Evolutionary conservation across 2,113 vertebrate species (phyloP).

Genomic region (Lepisosteus oculatus): DNA sequence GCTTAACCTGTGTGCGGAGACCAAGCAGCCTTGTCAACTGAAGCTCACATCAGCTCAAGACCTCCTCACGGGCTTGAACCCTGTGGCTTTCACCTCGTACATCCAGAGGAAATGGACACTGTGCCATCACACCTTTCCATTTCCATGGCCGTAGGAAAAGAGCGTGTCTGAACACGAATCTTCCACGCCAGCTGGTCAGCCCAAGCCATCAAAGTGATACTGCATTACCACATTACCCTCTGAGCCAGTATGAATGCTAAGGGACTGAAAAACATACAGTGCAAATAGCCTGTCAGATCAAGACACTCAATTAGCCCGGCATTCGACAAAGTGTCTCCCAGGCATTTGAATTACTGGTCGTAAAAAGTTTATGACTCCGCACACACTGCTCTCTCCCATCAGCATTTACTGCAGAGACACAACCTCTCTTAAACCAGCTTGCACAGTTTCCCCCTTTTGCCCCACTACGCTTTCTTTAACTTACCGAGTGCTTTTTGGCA

Average conservation of each 20-base stretch:
- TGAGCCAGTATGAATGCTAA: too few species aligned
- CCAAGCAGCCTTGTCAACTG: constrained; percentile 9
- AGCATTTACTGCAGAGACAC: background rate
- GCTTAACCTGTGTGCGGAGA: background rate
- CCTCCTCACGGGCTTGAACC: constrained; percentile 15
- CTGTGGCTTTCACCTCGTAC: background rate
- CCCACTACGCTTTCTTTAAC: background rate
- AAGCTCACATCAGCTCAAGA: constrained; percentile 17
- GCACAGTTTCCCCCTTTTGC: background rate
- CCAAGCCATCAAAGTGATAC: too few species aligned
- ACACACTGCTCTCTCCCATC: background rate
- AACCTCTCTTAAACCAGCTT: background rate
- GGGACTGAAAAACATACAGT: too few species aligned
- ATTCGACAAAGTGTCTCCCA: background rate
- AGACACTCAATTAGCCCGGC: background rate
- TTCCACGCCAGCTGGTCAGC: too few species aligned
- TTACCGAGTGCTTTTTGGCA: too few species aligned
- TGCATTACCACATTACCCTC: too few species aligned
- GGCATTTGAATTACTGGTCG: background rate
- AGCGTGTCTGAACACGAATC: too few species aligned
- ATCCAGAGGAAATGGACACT: background rate
- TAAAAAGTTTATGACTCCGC: background rate
- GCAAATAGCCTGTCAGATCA: background rate
- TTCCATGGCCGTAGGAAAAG: too few species aligned
- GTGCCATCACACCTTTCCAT: too few species aligned